Evolutionary conservation across 2,888 invertebrate species (phyloP).

Genomic region (Abrostola triplasia): DNA sequence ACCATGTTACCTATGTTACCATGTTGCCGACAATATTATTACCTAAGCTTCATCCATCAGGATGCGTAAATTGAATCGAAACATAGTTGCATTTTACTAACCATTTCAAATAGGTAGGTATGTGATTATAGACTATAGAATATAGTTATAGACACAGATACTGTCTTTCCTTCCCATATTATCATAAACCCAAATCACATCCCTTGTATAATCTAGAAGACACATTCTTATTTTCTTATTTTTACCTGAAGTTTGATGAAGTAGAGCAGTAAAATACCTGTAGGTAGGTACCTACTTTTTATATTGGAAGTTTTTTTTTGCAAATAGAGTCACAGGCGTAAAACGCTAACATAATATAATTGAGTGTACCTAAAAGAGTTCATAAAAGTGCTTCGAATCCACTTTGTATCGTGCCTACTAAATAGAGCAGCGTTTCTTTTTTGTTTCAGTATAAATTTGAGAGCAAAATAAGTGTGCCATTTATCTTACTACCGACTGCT

Average conservation of each 20-base stretch:
- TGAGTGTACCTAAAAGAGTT: constrained; percentile 47
- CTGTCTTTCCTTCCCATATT: too few relatives aligned
- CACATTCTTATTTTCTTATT: too few relatives aligned
- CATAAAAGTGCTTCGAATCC: constrained; percentile 48
- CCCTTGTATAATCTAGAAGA: too few relatives aligned
- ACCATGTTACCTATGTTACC: constrained; percentile 29
- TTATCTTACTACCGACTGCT: constrained; percentile 23
- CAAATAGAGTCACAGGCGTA: neutral
- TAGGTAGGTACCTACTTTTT: too few relatives aligned
- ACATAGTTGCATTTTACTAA: too few relatives aligned
- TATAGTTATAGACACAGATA: too few relatives aligned
- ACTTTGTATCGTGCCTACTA: constrained; percentile 27
- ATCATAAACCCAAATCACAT: too few relatives aligned
- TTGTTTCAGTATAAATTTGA: constrained; percentile 43
- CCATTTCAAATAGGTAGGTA: too few relatives aligned
- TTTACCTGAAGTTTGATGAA: too few relatives aligned
- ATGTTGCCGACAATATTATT: constrained; percentile 18
- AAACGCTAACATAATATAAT: constrained; percentile 23
- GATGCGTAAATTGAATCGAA: too few relatives aligned
- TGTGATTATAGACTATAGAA: too few relatives aligned
- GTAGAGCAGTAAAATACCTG: too few relatives aligned
- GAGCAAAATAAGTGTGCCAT: constrained; percentile 26
- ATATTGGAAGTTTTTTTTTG: neutral
- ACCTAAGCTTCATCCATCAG: neutral
- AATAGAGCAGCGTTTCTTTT: constrained; percentile 26